Conservation (phyloP, 2,888 invertebrate species). For the Scrobipalpa costella region DNA sequence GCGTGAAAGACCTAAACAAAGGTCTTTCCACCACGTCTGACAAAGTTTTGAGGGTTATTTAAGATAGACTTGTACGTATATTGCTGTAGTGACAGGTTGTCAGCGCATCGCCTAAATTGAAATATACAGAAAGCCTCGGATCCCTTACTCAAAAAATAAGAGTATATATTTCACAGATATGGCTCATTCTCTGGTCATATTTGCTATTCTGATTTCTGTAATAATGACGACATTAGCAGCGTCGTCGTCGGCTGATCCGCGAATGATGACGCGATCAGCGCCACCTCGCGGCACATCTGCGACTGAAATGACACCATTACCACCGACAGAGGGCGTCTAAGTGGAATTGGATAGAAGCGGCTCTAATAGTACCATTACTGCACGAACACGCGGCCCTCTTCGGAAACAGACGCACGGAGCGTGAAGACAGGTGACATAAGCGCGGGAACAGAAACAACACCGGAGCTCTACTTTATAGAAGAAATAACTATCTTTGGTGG, state of each 20-base stretch:
- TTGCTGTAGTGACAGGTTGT: too few relatives aligned
- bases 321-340: slow-evolving; percentile 10
- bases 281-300: neutral
- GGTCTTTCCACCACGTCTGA: too few relatives aligned
- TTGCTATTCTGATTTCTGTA: neutral
- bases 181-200: neutral
- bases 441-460: neutral
- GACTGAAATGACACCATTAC: slow-evolving; percentile 5
- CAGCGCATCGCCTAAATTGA: too few relatives aligned
- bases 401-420: neutral
- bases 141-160: too few relatives aligned
- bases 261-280: slow-evolving; percentile 23
- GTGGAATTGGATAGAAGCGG: slow-evolving; percentile 3
- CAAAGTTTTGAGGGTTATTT: too few relatives aligned
- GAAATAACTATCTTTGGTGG: too few relatives aligned
- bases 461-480: too few relatives aligned
- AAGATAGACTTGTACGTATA: too few relatives aligned
- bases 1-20: too few relatives aligned
- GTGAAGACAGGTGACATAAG: neutral
- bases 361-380: slow-evolving; percentile 8
- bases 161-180: neutral
- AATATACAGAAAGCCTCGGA: too few relatives aligned
- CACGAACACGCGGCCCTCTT: neutral
- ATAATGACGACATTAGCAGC: slow-evolving; percentile 13
- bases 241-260: slow-evolving; percentile 10